Base-by-base conservation (phyloP, 2,888 invertebrate genomes). In the Scrobipalpa atriplicella region DNA sequence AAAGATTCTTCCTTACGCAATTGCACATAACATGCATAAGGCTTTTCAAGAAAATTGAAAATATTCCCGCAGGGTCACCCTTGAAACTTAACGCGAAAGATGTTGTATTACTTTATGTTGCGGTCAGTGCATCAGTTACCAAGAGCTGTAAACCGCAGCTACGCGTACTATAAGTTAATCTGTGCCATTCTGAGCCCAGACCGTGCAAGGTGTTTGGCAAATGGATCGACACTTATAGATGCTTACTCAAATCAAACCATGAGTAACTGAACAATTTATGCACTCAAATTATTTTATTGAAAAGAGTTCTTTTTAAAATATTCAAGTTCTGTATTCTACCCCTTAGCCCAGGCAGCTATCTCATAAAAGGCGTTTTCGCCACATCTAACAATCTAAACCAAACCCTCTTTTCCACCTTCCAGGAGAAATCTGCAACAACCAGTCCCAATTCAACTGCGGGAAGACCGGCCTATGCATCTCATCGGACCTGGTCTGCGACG, bases 401-500 rank as follows among this genome's bases (percentile, higher is more conserved):
- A 47, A 16, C n/a, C 43, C 43, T 13, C 0, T 47, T n/a, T 47
- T 47, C n/a, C 9, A 9, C 3, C n/a, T 78, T 82, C 65, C 85
- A 92, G 92, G 92, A 16, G 75, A 85, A 69, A 78, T 86, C 21
- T 92, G 92, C 82, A 85, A 79, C 75, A 86, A 89, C 68, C 86
- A 87, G 9, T 85, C 89, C 39, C 89, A 91, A 71, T 92, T 89
- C 76, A 73, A 77, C 8, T 92, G 92, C 71, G 92, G 92, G 0
- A 70, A 78, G 43, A 90, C 90, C 18, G 82, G 85, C 70, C 88
- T 95, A 58, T 95, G 95, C 84, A 93, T 95, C 66, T 94, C 95
- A 0, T 94, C 94, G 63, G 94, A 94, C 75, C 86, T 95, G 70
- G 92, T 94, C 18, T 95, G 95, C 80, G 95, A 95, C 73, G 95